Base-by-base conservation (phyloP, 1,140 invertebrate genomes). In the Limonius californicus region DNA sequence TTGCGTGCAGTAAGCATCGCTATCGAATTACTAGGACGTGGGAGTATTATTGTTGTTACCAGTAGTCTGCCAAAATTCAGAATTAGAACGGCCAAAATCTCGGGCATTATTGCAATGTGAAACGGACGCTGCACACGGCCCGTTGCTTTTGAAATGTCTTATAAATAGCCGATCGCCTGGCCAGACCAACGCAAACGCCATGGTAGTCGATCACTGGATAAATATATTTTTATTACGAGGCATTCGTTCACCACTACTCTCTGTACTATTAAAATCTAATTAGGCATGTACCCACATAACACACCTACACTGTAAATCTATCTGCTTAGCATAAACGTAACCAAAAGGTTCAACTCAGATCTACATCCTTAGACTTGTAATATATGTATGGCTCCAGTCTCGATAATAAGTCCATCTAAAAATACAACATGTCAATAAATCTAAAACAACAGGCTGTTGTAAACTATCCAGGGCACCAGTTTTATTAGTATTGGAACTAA, bases 41-140 rank as follows among this genome's bases (percentile, higher is more conserved):
- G 53, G 16, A 32, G 47, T 59, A 45, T 59, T 59, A 47, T 54
- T 60, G 39, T 60, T 56, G 62, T 60, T 61, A 42, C 11, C 42
- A 54, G 43, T 11, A 11, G 50, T 42, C 53, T 59, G 57, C 63
- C 59, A 65, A 65, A 64, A 65, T 54, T 61, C 63, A 61, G 61
- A 65, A 61, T 65, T 65, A 65, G 63, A 65, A 43, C 55, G 54
- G 50, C 18, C 53, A 27, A 30, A 61, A 30, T 61, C 35, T 50
- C 50, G 47, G 42, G 39, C 21, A 57, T 61, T 61, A 61, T 61
- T 61, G 59, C 53, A 61, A 61, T 61, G 23, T 30, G 50, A 47
- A 39, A 39, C 23, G 27, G 23, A 23, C 32, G 18, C 19, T 61
- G 59, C 59, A 55, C 59, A 61, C 59, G 59, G 47, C 59, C 53